Evolutionary conservation across 2,888 invertebrate species (phyloP).

Genomic region (Lithosia quadra): DNA sequence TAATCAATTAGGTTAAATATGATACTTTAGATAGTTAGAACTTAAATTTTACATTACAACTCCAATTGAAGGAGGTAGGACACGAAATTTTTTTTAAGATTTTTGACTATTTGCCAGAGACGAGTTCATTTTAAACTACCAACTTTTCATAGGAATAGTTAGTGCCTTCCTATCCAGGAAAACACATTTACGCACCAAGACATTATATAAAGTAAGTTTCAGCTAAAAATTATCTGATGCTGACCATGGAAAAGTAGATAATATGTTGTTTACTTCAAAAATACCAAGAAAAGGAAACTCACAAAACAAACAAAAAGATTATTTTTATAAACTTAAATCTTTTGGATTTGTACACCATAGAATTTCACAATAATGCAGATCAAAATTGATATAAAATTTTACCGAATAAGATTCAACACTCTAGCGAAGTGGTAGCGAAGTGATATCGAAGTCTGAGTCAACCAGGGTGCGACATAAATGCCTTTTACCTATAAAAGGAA

Average conservation of each 20-base stretch:
- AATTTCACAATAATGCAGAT: no score
- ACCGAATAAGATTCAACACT: no score
- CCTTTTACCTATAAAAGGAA: no score
- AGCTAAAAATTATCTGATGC: not conserved
- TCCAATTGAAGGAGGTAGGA: no score
- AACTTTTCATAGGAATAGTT: not conserved
- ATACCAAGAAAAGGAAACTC: not conserved
- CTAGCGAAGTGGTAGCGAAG: no score
- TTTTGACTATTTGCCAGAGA: conserved; percentile 1
- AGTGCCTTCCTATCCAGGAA: not conserved
- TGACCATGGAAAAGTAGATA: not conserved
- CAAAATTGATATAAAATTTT: no score
- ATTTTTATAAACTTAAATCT: not conserved
- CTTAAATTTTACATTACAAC: no score
- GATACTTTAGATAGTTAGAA: no score
- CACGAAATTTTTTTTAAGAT: not conserved
- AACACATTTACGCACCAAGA: not conserved
- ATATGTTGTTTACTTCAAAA: conserved; percentile 1
- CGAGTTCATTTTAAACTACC: not conserved
- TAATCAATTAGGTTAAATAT: no score
- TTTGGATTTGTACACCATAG: no score
- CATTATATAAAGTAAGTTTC: not conserved
- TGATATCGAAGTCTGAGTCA: no score
- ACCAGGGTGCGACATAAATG: no score
- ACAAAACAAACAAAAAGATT: not conserved